A percentile compares a stretch with the other conserved stretches of the same genome.
phyloP scores from a whole-genome alignment of 2,797 vertebrate species.

The Aplochiton taeniatus region DNA sequence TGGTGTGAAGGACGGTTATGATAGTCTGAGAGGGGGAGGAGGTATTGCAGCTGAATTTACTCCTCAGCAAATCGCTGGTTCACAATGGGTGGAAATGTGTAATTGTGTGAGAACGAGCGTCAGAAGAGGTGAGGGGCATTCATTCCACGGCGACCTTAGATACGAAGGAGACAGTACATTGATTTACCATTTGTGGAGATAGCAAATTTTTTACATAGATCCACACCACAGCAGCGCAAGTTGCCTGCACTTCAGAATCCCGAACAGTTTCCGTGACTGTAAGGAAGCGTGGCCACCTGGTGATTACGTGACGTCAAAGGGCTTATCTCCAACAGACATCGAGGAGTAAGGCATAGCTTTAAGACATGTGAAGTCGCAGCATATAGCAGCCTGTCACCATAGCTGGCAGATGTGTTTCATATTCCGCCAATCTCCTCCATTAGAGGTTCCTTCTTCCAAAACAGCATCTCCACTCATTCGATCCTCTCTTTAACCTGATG shows the following conservation, averaged over 20 bases:
- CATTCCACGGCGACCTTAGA: not conserved
- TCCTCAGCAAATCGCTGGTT: not conserved
- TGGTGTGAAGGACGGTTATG: conserved; percentile 17
- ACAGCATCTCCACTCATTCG: conserved; percentile 63
- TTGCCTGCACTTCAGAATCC: too few species aligned
- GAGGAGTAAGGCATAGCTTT: not conserved
- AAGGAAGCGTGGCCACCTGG: not conserved
- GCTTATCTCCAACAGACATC: not conserved
- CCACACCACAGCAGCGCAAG: too few species aligned
- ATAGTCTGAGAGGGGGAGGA: conserved; percentile 1
- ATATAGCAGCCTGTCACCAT: not conserved
- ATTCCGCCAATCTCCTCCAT: conserved; percentile 57
- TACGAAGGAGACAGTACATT: not conserved
- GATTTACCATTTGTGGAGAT: not conserved
- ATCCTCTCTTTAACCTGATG: conserved; percentile 74
- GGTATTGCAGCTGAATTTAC: not conserved
- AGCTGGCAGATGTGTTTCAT: conserved; percentile 31
- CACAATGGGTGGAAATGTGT: not conserved
- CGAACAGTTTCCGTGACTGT: not conserved
- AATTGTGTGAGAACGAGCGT: not conserved
- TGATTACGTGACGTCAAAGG: not conserved
- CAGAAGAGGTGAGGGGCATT: not conserved
- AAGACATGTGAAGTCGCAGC: not conserved
- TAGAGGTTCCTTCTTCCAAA: conserved; percentile 61
- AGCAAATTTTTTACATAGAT: too few species aligned